phyloP scores from a whole-genome alignment of 23 tunicate species.

The Trididemnum miniatum region DNA sequence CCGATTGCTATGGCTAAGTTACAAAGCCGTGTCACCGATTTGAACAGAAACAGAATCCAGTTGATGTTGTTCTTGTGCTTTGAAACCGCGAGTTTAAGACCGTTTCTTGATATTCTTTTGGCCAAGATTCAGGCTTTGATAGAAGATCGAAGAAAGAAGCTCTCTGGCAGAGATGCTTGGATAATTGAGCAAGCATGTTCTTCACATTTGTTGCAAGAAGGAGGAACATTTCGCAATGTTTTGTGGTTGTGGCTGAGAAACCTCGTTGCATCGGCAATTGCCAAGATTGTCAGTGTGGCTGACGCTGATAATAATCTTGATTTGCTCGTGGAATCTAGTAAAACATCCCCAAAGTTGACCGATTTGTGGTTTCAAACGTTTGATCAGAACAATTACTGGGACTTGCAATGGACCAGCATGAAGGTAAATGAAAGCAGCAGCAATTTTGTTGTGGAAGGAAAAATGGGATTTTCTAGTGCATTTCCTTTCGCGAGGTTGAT shows the following conservation, averaged over 20 bases:
- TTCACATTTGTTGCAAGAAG: conserved; percentile 56
- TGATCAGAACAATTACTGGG: neutral
- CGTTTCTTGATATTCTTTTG: conserved; percentile 32
- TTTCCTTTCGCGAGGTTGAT: conserved; percentile 35
- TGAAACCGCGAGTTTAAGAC: neutral
- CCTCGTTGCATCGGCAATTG: conserved; percentile 34
- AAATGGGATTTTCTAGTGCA: conserved; percentile 2
- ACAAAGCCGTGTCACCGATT: conserved; percentile 16
- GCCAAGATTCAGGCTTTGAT: conserved; percentile 13
- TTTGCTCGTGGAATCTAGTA: neutral
- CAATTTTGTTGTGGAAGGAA: conserved; percentile 10
- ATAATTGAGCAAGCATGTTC: conserved; percentile 61
- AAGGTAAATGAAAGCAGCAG: neutral
- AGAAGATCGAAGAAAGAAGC: conserved; percentile 20
- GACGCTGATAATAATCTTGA: conserved; percentile 57
- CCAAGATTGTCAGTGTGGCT: conserved; percentile 49
- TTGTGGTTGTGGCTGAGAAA: conserved; percentile 56
- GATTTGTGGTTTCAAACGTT: neutral
- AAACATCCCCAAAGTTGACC: neutral
- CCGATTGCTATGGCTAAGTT: conserved; percentile 53
- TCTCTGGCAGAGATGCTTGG: conserved; percentile 22
- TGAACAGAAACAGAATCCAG: conserved; percentile 33
- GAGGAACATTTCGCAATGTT: conserved; percentile 72
- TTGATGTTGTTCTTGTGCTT: conserved; percentile 23
- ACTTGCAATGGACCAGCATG: conserved; percentile 1